Base-by-base conservation (phyloP, 2,888 invertebrate genomes). In the Ptycholaimellus sp. region DNA sequence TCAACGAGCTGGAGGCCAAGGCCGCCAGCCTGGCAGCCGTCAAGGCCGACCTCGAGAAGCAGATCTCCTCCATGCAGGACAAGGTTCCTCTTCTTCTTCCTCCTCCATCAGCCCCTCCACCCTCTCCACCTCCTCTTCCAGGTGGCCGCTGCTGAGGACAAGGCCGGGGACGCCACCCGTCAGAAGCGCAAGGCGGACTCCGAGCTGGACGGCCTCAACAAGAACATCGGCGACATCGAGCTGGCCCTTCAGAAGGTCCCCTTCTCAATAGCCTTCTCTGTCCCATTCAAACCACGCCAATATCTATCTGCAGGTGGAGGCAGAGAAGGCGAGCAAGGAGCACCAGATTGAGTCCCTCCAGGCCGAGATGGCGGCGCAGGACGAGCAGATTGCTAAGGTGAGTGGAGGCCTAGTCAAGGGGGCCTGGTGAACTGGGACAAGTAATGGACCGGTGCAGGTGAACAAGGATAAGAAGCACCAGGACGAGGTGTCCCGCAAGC, bases 31-130 rank as follows among this genome's bases (percentile, higher is more conserved):
- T 93, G 57, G 72, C 76, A 54, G 79, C 82, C 44, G 93, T 93
- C 68, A 99, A 93, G 72, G 72, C 73, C 59, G 96, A 99, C 66
- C 72, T 87, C 64, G 93, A 99, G 65, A 69, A 74, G 47, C 93
- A 93, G 68, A 72, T n/a, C n/a, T n/a, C n/a, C n/a, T n/a, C n/a
- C n/a, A n/a, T n/a, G n/a, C n/a, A n/a, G n/a, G n/a, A n/a, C n/a
- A n/a, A n/a, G n/a, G n/a, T n/a, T n/a, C n/a, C n/a, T n/a, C n/a
- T n/a, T n/a, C n/a, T n/a, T n/a, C n/a, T n/a, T n/a, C n/a, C n/a
- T n/a, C n/a, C n/a, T n/a, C n/a, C n/a, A n/a, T n/a, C n/a, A n/a
- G n/a, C n/a, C n/a, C n/a, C n/a, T n/a, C n/a, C n/a, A n/a, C n/a
- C n/a, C n/a, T n/a, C n/a, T n/a, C n/a, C n/a, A 96, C 66, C 73